Evolutionary conservation across 2,797 vertebrate genomes (phyloP), one percentile per base, ranked within the genome.

Genomic region (Bradypodion ventrale): DNA sequence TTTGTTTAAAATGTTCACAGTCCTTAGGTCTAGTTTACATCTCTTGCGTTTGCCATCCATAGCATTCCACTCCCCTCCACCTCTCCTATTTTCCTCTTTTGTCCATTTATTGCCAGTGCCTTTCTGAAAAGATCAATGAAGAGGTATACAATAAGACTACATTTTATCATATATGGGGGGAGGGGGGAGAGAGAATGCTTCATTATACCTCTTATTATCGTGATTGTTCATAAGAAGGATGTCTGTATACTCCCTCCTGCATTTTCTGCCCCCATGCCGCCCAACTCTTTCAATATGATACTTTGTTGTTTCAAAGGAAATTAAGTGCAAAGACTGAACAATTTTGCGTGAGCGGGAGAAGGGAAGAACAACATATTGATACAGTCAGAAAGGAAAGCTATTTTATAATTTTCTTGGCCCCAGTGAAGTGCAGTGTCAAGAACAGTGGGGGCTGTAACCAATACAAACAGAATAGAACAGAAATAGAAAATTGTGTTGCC

Each of bases 381-480:
- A 92, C 75, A 88, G 85, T 90, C 85, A 91, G 92, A 94, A 92
- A 87, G 90, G 69, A 89, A 80, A 86, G 91, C 86, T 85, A 91
- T 94, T 89, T 93, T 95, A 95, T 93, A 91, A 91, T 89, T 92
- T 92, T 90, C 94, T 91, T 94, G 91, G 93, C 90, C 91, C 85
- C 90, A 86, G 88, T 92, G 91, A 94, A 92, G 85, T 91, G 90
- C 72, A 83, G 90, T 81, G 88, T 90, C 89, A 90, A 85, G 82
- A 94, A 94, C 93, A 93, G 93, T 91, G 90, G 94, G 94, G 85
- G 88, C 87, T 91, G 87, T 90, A 90, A 93, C 73, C 52, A 93
- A 91, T 90, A 89, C 86, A 44, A 76, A 89, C 85, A 84, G 94
- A 95, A 93, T 63, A 75, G 85, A 85, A 93, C 86, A 90, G 88